Conservation (phyloP, 2,888 invertebrate species). For the Cosmopolites sordidus region DNA sequence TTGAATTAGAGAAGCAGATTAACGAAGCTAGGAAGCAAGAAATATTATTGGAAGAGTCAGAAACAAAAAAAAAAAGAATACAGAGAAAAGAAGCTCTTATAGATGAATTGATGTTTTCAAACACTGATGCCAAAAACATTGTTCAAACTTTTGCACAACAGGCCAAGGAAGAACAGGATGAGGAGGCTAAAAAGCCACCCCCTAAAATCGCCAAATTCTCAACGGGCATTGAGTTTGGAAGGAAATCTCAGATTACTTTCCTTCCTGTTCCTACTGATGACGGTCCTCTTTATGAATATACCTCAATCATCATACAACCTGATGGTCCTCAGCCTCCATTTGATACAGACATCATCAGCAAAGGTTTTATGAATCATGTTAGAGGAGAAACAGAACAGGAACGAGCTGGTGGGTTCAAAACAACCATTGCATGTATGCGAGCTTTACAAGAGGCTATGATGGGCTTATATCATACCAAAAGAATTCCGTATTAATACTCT, state of each 20-base stretch:
- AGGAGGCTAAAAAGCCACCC: conserved; percentile 45
- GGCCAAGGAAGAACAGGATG: conserved; percentile 63
- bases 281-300: conserved; percentile 71
- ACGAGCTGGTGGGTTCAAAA: conserved; percentile 83
- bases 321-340: conserved; percentile 73
- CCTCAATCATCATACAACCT: conserved; percentile 54
- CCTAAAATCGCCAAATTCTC: conserved; percentile 72
- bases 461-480: conserved; percentile 54
- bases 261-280: conserved; percentile 70
- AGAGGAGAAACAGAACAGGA: conserved; percentile 69
- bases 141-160: conserved; percentile 70
- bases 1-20: conserved; percentile 76
- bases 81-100: conserved; percentile 88
- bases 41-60: conserved; percentile 60
- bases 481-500: background rate
- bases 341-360: conserved; percentile 57
- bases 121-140: conserved; percentile 84
- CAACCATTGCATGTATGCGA: conserved; percentile 76
- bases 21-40: conserved; percentile 71
- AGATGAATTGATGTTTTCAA: conserved; percentile 92
- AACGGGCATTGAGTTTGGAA: conserved; percentile 77
- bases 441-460: conserved; percentile 85
- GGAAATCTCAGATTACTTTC: conserved; percentile 59
- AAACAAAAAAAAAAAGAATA: conserved; percentile 77
- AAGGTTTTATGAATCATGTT: conserved; percentile 73